phyloP scores from a whole-genome alignment of 30 jellyfish, hydroid and myxozoan genomes.

The Rhopilema esculentum region DNA sequence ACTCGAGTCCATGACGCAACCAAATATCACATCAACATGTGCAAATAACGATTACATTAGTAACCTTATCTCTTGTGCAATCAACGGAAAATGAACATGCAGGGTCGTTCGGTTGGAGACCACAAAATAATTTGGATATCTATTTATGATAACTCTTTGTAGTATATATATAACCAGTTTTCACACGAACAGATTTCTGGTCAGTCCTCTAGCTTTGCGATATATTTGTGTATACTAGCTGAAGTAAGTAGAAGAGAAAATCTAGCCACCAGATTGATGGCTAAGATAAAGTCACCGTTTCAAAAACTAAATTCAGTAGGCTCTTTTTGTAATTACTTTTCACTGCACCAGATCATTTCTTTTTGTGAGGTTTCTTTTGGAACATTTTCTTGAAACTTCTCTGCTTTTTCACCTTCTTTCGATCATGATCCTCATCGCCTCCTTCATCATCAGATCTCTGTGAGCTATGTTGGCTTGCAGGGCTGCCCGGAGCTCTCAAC shows the following conservation, averaged over 20 bases:
- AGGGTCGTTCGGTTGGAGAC: background rate
- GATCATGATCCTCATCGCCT: slow-evolving; percentile 43
- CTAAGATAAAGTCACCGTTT: background rate
- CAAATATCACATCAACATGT: background rate
- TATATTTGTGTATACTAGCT: background rate
- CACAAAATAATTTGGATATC: background rate
- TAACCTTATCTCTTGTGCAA: background rate
- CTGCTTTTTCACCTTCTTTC: slow-evolving; percentile 89
- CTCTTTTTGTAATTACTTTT: background rate
- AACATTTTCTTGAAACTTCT: slow-evolving; percentile 90
- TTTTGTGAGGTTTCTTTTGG: slow-evolving; percentile 74
- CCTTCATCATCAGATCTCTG: slow-evolving; percentile 65
- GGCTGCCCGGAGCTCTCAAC: slow-evolving; percentile 73
- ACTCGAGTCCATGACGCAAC: no score
- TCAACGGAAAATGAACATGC: background rate
- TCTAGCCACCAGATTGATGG: background rate
- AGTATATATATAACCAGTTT: background rate
- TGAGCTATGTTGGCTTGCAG: slow-evolving; percentile 81
- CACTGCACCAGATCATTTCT: slow-evolving; percentile 46
- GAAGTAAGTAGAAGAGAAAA: background rate
- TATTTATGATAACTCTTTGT: background rate
- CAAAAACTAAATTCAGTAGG: background rate
- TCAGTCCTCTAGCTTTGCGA: background rate
- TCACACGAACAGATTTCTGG: background rate
- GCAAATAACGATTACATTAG: background rate